Evolutionary conservation across 2,113 vertebrate genomes (phyloP).

Genomic region (Plecotus auritus): DNA sequence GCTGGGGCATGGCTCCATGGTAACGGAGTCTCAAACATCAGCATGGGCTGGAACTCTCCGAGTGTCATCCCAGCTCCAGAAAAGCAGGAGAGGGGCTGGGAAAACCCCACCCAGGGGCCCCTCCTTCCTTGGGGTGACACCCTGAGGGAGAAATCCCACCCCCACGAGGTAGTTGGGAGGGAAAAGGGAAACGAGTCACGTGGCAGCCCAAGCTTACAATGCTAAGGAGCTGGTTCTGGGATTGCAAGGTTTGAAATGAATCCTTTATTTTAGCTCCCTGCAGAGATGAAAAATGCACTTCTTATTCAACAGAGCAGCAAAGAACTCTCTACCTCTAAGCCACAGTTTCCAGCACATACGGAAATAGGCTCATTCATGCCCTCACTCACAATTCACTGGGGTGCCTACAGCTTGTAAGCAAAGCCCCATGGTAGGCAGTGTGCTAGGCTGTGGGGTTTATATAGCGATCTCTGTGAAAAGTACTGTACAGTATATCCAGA

Average conservation of each 20-base stretch:
- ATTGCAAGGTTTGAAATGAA: slow-evolving; percentile 33
- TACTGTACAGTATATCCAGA: background rate
- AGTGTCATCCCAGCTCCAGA: slow-evolving; percentile 70
- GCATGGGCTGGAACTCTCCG: slow-evolving; percentile 66
- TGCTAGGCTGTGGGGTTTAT: background rate
- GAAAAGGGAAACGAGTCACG: background rate
- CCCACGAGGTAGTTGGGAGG: background rate
- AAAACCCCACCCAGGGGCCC: slow-evolving; percentile 48
- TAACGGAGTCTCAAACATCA: slow-evolving; percentile 78
- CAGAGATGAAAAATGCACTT: background rate
- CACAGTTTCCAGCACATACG: background rate
- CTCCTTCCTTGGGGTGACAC: slow-evolving; percentile 59
- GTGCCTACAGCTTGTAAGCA: background rate
- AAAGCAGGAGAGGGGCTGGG: slow-evolving; percentile 55
- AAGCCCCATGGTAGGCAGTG: background rate
- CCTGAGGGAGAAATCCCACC: slow-evolving; percentile 14
- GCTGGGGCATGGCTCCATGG: slow-evolving; percentile 74
- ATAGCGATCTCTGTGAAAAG: background rate
- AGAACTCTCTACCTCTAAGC: background rate
- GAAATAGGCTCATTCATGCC: background rate
- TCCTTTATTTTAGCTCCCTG: slow-evolving; percentile 38
- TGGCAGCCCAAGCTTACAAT: background rate
- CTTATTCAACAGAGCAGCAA: background rate
- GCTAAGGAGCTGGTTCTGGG: background rate
- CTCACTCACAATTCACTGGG: background rate